These are phyloP conservation scores for Heterodera filipjevi DNA, from an alignment of 2,888 invertebrate genomes.

Conservation along the genomic window DNA sequence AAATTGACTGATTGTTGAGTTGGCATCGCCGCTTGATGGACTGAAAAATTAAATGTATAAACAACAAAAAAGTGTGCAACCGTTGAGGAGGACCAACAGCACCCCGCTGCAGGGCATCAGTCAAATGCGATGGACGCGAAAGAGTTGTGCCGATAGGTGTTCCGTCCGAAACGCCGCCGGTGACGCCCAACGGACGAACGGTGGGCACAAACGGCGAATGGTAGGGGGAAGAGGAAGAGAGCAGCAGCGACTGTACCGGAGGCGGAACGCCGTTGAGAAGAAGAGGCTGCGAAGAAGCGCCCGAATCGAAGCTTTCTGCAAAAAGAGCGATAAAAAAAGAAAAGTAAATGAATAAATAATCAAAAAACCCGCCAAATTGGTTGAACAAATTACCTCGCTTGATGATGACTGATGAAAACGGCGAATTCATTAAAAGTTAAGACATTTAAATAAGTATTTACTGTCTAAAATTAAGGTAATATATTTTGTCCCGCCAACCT, in stretches of 20 bases:
- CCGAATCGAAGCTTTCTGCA: not conserved
- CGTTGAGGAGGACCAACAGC: not conserved
- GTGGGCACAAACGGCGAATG: not conserved
- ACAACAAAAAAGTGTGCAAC: not conserved
- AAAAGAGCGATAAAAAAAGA: no score
- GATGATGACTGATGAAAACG: not conserved
- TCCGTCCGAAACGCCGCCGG: not conserved
- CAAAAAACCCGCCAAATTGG: no score
- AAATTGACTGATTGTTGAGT: slow-evolving; percentile 43
- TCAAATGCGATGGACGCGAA: not conserved
- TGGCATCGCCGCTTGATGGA: slow-evolving; percentile 44
- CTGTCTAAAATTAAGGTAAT: no score
- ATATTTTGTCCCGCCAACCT: no score
- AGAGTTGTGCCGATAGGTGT: not conserved
- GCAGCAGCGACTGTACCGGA: not conserved
- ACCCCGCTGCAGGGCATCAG: not conserved
- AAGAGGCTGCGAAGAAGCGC: not conserved
- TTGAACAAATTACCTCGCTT: not conserved
- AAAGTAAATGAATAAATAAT: no score
- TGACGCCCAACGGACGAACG: not conserved
- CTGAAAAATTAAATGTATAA: slow-evolving; percentile 6
- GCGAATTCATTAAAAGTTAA: not conserved
- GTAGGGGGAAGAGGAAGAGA: not conserved
- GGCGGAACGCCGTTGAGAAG: slow-evolving; percentile 1
- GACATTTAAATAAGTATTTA: not conserved